A percentile compares a stretch with the other conserved stretches of the same genome.
phyloP scores from a whole-genome alignment of 2,113 vertebrate species.

The Lasiurus borealis region DNA sequence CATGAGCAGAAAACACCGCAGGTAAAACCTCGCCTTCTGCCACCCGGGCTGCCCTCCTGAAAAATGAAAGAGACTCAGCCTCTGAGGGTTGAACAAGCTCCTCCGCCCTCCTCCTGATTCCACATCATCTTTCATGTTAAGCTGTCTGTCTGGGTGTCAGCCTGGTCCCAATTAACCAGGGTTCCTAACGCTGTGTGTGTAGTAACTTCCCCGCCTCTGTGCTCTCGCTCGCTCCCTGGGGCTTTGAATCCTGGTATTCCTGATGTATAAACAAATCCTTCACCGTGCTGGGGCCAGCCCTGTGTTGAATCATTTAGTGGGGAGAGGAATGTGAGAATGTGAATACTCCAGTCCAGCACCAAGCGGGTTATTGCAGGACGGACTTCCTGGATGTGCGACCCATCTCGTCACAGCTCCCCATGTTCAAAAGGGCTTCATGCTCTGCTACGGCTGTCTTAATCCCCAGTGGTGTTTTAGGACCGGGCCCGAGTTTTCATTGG shows the following conservation, averaged over 20 bases:
- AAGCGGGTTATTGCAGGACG: not conserved
- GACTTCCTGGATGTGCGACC: not conserved
- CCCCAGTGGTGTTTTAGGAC: no score
- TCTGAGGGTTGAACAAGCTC: not conserved
- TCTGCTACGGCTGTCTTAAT: no score
- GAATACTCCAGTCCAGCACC: not conserved
- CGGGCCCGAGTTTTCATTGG: no score
- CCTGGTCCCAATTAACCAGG: not conserved
- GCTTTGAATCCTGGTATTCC: conserved; percentile 35
- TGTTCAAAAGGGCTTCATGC: not conserved
- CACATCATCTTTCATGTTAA: not conserved
- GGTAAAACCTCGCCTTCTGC: not conserved
- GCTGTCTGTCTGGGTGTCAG: not conserved
- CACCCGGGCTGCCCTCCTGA: accelerated
- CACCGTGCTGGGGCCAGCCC: not conserved
- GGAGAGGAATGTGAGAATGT: not conserved
- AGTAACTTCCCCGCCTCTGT: not conserved
- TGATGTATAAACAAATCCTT: conserved; percentile 50
- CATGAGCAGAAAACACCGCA: not conserved
- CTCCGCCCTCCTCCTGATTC: not conserved
- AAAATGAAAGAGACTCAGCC: not conserved
- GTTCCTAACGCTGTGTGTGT: not conserved
- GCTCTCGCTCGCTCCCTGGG: not conserved
- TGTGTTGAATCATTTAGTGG: not conserved
- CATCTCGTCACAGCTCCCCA: accelerated